phyloP scores from a whole-genome alignment of 2,888 invertebrate genomes.

The Strigamia maritima region DNA sequence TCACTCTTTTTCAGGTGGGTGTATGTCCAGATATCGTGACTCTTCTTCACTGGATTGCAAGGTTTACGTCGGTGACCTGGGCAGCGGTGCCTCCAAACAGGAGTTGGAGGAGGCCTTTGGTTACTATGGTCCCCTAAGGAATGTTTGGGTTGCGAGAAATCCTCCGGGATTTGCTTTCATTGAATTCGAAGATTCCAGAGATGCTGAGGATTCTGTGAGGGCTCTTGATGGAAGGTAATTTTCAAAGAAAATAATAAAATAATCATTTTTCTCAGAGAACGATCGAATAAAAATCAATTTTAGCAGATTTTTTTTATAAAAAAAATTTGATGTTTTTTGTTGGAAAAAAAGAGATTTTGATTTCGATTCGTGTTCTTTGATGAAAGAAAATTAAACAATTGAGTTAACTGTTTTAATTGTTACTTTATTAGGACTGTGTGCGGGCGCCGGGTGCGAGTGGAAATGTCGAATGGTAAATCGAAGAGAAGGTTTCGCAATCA shows the following conservation, averaged over 20 bases:
- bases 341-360: too few species aligned
- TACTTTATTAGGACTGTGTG: slow-evolving; percentile 59
- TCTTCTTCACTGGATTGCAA: slow-evolving; percentile 42
- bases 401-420: not conserved
- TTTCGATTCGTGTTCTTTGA: too few species aligned
- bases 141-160: slow-evolving; percentile 56
- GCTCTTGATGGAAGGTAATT: slow-evolving; percentile 74
- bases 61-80: slow-evolving; percentile 45
- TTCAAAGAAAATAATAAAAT: too few species aligned
- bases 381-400: not conserved
- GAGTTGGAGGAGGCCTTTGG: slow-evolving; percentile 53
- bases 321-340: too few species aligned
- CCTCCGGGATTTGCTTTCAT: slow-evolving; percentile 44
- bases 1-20: not conserved
- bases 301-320: not conserved
- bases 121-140: slow-evolving; percentile 54
- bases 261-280: too few species aligned
- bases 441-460: slow-evolving; percentile 84
- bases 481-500: slow-evolving; percentile 46
- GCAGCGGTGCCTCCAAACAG: slow-evolving; percentile 44
- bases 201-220: slow-evolving; percentile 68
- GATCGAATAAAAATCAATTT: not conserved
- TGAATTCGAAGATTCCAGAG: slow-evolving; percentile 44
- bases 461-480: slow-evolving; percentile 80
- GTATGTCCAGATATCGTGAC: slow-evolving; percentile 34